Conservation (phyloP, 2,113 vertebrate genomes). For the Papio anubis region DNA sequence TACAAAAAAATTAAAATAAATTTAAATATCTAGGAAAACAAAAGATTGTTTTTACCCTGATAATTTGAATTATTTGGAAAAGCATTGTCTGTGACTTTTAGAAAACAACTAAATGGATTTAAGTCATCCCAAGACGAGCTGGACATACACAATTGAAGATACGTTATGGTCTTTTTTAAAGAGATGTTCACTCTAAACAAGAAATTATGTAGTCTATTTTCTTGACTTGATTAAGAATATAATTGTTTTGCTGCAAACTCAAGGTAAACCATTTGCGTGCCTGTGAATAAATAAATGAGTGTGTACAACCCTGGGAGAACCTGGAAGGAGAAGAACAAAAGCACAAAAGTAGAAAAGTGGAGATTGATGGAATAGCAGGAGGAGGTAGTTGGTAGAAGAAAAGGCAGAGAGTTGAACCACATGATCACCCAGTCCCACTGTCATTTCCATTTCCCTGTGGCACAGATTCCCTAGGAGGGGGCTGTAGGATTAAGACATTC, state of each 20-base stretch:
- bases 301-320: fast-evolving
- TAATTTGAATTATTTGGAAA: not conserved
- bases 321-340: fast-evolving
- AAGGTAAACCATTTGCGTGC: not conserved
- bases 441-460: fast-evolving
- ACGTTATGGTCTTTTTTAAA: not conserved
- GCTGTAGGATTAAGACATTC: fast-evolving
- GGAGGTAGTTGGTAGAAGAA: fast-evolving
- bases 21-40: too few species aligned
- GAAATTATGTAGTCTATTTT: not conserved
- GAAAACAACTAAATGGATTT: not conserved
- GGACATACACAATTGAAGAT: not conserved
- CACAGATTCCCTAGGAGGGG: fast-evolving
- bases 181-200: not conserved
- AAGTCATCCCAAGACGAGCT: not conserved
- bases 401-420: fast-evolving
- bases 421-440: fast-evolving
- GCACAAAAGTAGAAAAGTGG: not conserved
- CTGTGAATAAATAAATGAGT: not conserved
- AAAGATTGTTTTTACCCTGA: not conserved
- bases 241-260: not conserved
- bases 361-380: fast-evolving
- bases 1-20: too few species aligned
- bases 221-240: not conserved
- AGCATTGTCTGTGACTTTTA: not conserved